A percentile compares a stretch with the other conserved stretches of the same genome.
Conservation (phyloP, 2,888 invertebrate genomes). For the Nemotelus nigrinus region DNA sequence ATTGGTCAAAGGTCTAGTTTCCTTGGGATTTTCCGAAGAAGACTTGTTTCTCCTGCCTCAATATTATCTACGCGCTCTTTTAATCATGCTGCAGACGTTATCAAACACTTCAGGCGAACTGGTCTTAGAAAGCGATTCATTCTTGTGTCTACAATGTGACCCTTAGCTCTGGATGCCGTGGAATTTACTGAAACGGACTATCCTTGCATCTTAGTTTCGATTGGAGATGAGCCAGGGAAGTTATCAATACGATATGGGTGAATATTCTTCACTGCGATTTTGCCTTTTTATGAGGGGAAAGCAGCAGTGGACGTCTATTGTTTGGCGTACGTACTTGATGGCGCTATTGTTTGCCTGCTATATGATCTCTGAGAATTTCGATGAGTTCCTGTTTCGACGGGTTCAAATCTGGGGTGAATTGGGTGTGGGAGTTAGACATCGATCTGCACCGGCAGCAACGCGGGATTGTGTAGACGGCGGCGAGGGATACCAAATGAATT, state of each 20-base stretch:
- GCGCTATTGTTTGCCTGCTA: neutral
- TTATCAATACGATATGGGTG: neutral
- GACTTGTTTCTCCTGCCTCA: too few relatives aligned
- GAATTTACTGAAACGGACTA: neutral
- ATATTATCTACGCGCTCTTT: too few relatives aligned
- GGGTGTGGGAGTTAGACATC: constrained; percentile 1
- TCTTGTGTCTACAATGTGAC: too few relatives aligned
- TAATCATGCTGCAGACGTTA: too few relatives aligned
- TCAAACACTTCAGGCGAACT: too few relatives aligned
- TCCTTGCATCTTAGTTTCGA: neutral
- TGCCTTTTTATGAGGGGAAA: constrained; percentile 15
- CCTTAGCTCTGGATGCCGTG: neutral
- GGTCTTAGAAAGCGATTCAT: too few relatives aligned
- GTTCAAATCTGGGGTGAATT: neutral
- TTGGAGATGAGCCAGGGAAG: constrained; percentile 26
- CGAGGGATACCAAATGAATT: constrained; percentile 23
- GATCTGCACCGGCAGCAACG: constrained; percentile 16
- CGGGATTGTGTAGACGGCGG: constrained; percentile 8
- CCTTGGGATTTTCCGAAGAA: too few relatives aligned
- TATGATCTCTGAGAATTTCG: neutral
- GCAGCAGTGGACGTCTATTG: neutral
- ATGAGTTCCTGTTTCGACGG: neutral
- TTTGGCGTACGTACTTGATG: neutral
- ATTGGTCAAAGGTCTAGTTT: too few relatives aligned
- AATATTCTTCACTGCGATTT: constrained; percentile 21